Evolutionary conservation across 2,113 vertebrate species (phyloP), one percentile per base, ranked within the genome.

Genomic region (Hippocampus mohnikei): DNA sequence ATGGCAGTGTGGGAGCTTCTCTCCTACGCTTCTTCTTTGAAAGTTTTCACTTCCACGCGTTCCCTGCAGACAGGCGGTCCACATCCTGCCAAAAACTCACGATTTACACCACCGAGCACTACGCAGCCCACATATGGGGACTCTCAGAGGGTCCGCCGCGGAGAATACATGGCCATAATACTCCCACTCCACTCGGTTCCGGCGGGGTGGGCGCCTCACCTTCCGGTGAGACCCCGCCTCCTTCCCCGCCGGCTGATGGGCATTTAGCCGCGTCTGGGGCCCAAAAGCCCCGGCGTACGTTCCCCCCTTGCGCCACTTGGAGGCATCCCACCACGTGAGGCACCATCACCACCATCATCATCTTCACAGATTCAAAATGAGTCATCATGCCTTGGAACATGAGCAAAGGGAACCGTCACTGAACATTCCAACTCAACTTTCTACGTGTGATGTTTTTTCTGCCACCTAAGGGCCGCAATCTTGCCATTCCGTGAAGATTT

Each of bases 41-140:
- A 23, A 44, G 40, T 42, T 48, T 46, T 65, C 13, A 18, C 62
- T 65, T 44, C 42, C 37, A 25, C 62, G 23, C 23, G 29, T 56
- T 82, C 27, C 66, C 65, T 27, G 62, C 50, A 41, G 60, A 77
- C 46, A 76, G 66, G 77, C 64, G 59, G 62, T 62, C 74, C 67
- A 62, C 58, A 27, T 25, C 68, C 72, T 67, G 78, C 77, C 67
- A 74, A 52, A 69, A 61, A 62, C 75, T 70, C 84, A 69, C 73
- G 81, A 74, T 78, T 81, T 83, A 70, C 78, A 59, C 59, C 80
- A 70, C 23, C 61, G 64, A 79, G 70, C 76, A 70, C 53, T 13
- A 44, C 16, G 20, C 60, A 70, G 75, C 65, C 44, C 1, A 55
- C 64, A 75, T 15, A 72, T 55, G 59, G 74, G 64, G 74, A 69